Conservation (phyloP, 2,888 invertebrate species). For the Xylophagus ater region DNA sequence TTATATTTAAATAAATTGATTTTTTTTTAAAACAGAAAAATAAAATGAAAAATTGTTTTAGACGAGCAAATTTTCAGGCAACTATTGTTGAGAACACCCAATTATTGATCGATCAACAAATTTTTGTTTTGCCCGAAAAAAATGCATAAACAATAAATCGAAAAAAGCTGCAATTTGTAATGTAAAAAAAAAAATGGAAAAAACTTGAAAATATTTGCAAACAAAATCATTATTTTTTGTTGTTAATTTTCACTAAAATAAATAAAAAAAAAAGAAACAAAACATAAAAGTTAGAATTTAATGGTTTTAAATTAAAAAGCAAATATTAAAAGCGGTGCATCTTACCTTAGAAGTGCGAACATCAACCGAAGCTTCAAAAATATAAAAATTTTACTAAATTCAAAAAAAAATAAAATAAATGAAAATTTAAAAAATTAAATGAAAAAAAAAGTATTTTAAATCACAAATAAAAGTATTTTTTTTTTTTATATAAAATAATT, state of each 20-base stretch:
- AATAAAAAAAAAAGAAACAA: conserved; percentile 10
- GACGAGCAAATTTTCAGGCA: no score
- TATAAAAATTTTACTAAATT: background rate
- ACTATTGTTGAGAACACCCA: no score
- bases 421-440: conserved; percentile 5
- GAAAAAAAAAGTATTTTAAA: conserved; percentile 4
- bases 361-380: conserved; percentile 20
- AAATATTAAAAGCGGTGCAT: conserved; percentile 18
- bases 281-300: conserved; percentile 12
- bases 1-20: conserved; percentile 13
- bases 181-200: no score
- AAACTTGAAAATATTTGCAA: conserved; percentile 22
- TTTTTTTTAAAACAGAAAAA: conserved; percentile 23
- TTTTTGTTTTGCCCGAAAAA: no score
- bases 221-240: conserved; percentile 17
- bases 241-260: conserved; percentile 14
- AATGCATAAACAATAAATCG: no score
- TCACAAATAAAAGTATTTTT: conserved; percentile 2
- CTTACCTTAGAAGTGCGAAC: conserved; percentile 21
- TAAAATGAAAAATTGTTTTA: no score
- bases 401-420: conserved; percentile 10
- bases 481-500: conserved; percentile 11
- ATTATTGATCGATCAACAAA: no score
- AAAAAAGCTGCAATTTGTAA: no score
- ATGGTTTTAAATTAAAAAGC: conserved; percentile 1